Evolutionary conservation across 2,888 invertebrate species (phyloP), one percentile per base, ranked within the genome.

Genomic region (Trachelus stipa): DNA sequence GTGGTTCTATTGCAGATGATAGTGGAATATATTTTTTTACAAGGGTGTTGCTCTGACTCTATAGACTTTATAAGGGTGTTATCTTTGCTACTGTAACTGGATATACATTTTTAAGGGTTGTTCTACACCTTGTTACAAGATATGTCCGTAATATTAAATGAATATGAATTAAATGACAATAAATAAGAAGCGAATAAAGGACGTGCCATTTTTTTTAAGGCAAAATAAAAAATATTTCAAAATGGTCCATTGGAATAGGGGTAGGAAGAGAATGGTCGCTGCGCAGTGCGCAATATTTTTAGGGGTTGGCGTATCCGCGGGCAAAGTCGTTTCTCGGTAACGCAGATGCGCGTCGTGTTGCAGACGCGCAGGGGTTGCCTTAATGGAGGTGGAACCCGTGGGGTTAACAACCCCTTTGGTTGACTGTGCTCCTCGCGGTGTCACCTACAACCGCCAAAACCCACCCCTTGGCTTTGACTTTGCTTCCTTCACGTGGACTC

Each of bases 341-440:
- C 71, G 34, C 74, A 73, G 74, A 76, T 77, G 84, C 80, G 80
- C 80, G 73, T 69, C 78, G 76, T 76, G 79, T 81, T 84, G 86
- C 85, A 83, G 83, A 69, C 80, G 79, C 80, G 80, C 81, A 85
- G 81, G 85, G 83, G 84, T 82, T 78, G 77, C 75, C 81, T 80
- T 80, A 77, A 81, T 81, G 79, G 83, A 81, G 82, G 84, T 80
- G 84, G 79, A 74, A 31, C 84, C 79, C 80, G 81, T 82, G 83
- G 87, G 82, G 78, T 87, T 77, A 82, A 80, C 83, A 82, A 87
- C 81, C 86, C 84, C 84, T 83, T 83, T 80, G 79, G 81, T 79
- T 76, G 77, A 68, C 37, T 79, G 83, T 84, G 84, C 86, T 85
- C 87, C 87, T 76, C 78, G 73, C 37, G 80, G 83, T 85, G 85